phyloP scores from a whole-genome alignment of 2,888 invertebrate species.

The Polydrusus cervinus region DNA sequence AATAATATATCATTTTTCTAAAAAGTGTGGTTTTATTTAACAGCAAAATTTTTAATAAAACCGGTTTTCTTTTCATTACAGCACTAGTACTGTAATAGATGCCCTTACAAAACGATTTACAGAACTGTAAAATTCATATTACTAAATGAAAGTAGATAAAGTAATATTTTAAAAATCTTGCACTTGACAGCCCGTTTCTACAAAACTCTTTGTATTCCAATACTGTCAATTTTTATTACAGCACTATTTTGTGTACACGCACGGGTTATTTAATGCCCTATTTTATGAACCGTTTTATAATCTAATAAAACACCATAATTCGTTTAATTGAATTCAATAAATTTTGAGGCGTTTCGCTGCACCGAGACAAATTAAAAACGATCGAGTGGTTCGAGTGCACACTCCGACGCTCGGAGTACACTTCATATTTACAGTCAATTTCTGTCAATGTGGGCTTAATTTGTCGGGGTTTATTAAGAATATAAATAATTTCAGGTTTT shows the following conservation, averaged over 20 bases:
- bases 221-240: not conserved
- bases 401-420: slow-evolving; percentile 24
- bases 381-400: slow-evolving; percentile 42
- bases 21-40: too few relatives aligned
- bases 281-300: slow-evolving; percentile 38
- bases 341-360: slow-evolving; percentile 51
- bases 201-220: too few relatives aligned
- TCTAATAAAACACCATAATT: slow-evolving; percentile 53
- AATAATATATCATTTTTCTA: too few relatives aligned
- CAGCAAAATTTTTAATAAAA: too few relatives aligned
- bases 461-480: slow-evolving; percentile 10
- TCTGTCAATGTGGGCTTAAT: slow-evolving; percentile 35
- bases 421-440: slow-evolving; percentile 43
- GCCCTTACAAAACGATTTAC: too few relatives aligned
- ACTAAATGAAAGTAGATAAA: too few relatives aligned
- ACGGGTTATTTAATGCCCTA: not conserved
- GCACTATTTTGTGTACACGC: not conserved
- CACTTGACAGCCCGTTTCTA: too few relatives aligned
- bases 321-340: slow-evolving; percentile 57
- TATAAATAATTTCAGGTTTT: not conserved
- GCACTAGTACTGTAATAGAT: too few relatives aligned
- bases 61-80: too few relatives aligned
- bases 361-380: slow-evolving; percentile 55
- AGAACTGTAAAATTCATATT: too few relatives aligned
- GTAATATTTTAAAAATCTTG: too few relatives aligned